A percentile compares a stretch with the other conserved stretches of the same genome.
These are phyloP conservation scores for Lerista edwardsae DNA, from an alignment of 2,797 vertebrate genomes.

Conservation along the genomic window DNA sequence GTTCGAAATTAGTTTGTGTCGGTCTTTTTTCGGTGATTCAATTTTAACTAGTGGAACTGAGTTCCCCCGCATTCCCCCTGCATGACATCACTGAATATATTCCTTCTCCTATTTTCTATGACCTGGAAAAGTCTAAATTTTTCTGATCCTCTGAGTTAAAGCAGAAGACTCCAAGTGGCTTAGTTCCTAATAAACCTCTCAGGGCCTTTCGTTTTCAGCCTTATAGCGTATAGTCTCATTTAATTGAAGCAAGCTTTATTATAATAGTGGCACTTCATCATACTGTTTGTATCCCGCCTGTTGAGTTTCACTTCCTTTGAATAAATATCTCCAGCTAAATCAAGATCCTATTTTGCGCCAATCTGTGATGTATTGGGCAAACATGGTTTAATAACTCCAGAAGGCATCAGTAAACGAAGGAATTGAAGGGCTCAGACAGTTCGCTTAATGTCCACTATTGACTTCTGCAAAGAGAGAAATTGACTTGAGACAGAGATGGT, in stretches of 20 bases:
- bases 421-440: slow-evolving; percentile 55
- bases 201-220: neutral
- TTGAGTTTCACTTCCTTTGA: slow-evolving; percentile 30
- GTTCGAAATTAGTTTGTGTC: slow-evolving; percentile 67
- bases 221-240: neutral
- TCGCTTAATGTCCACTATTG: slow-evolving; percentile 42
- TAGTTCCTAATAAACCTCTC: neutral
- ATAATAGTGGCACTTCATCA: slow-evolving; percentile 16
- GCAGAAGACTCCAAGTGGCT: neutral
- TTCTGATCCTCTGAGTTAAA: neutral
- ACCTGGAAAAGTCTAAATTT: neutral
- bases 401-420: slow-evolving; percentile 59
- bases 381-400: slow-evolving; percentile 57
- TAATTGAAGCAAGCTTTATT: neutral
- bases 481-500: slow-evolving; percentile 22
- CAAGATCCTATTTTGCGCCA: slow-evolving; percentile 56
- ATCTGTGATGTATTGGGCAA: slow-evolving; percentile 59
- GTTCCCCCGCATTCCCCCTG: no score
- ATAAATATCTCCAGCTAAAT: slow-evolving; percentile 61
- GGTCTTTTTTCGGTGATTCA: slow-evolving; percentile 70
- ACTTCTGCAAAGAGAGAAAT: slow-evolving; percentile 20
- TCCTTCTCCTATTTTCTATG: no score
- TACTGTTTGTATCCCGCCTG: neutral
- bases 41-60: no score
- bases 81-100: no score